Conservation (phyloP, 2,113 vertebrate species). For the Eubucco bourcierii region DNA sequence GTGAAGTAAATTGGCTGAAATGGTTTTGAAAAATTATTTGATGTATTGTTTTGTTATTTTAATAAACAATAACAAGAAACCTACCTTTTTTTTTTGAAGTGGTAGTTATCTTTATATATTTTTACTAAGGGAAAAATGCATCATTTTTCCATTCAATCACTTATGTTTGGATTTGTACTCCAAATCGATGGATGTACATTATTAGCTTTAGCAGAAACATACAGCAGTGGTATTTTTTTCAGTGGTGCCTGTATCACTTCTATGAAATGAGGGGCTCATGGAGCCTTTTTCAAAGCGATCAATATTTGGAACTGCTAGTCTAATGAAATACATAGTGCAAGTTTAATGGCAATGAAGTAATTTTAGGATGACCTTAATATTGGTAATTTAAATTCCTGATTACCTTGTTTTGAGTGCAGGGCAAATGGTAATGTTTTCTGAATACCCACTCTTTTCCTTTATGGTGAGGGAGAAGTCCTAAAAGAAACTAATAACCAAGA, state of each 20-base stretch:
- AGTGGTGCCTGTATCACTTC: too few species aligned
- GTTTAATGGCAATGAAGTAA: neutral
- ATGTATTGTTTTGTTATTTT: too few species aligned
- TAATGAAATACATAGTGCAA: neutral
- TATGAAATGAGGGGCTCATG: neutral
- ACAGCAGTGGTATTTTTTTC: neutral
- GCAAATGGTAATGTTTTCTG: neutral
- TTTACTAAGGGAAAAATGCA: neutral
- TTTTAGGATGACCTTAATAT: neutral
- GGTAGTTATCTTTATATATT: neutral
- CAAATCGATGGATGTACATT: neutral
- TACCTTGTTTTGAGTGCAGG: neutral
- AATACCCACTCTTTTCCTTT: neutral
- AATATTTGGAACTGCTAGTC: neutral
- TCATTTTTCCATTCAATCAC: neutral
- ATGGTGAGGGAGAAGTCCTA: neutral
- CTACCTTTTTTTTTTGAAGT: neutral
- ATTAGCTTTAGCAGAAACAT: neutral
- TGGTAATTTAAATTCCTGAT: neutral
- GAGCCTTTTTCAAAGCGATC: neutral
- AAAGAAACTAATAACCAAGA: neutral
- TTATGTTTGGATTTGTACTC: neutral
- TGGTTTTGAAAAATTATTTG: neutral
- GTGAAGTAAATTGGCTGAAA: neutral
- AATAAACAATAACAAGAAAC: too few species aligned